These are phyloP conservation scores for Drosophila virilis DNA, from an alignment of 1,140 invertebrate species.

Conservation along the genomic window DNA sequence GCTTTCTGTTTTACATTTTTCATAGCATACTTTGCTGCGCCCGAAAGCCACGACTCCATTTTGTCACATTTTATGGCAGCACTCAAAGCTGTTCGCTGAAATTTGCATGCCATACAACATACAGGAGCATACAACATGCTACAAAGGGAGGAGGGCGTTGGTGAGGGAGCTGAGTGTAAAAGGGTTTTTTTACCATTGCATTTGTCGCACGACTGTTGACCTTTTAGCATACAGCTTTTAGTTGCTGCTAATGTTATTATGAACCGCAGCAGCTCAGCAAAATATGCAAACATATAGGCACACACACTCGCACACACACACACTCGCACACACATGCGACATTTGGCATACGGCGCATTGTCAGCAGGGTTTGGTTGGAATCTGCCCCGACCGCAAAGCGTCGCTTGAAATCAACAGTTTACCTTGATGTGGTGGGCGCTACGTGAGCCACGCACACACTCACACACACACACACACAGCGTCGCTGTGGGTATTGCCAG, in stretches of 20 bases:
- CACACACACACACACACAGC: background rate
- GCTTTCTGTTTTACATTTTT: slow-evolving; percentile 30
- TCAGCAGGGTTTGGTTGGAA: slow-evolving; percentile 6
- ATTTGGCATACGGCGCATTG: slow-evolving; percentile 3
- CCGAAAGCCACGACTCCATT: slow-evolving; percentile 49
- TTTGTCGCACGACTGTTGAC: slow-evolving; percentile 24
- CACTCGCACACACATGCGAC: slow-evolving; percentile 1
- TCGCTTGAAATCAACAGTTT: slow-evolving; percentile 77
- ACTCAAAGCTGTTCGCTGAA: slow-evolving; percentile 56
- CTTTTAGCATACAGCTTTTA: slow-evolving; percentile 36
- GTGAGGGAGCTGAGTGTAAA: background rate
- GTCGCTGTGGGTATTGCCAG: slow-evolving; percentile 14
- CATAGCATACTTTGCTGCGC: slow-evolving; percentile 54
- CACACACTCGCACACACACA: background rate
- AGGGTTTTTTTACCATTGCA: background rate
- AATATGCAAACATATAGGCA: slow-evolving; percentile 6
- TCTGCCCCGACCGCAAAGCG: slow-evolving; percentile 33
- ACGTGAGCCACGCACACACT: slow-evolving; percentile 43
- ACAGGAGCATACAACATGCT: slow-evolving; percentile 14
- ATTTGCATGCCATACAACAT: slow-evolving; percentile 58
- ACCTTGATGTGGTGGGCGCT: slow-evolving; percentile 58
- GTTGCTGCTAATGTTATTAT: slow-evolving; percentile 40
- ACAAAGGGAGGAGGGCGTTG: background rate
- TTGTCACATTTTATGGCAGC: slow-evolving; percentile 58
- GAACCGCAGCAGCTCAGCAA: slow-evolving; percentile 19